Evolutionary conservation across 35 echinoderm and acorn worm species (phyloP), one percentile per base, ranked within the genome.

Genomic region (Ophiothrix spiculata): DNA sequence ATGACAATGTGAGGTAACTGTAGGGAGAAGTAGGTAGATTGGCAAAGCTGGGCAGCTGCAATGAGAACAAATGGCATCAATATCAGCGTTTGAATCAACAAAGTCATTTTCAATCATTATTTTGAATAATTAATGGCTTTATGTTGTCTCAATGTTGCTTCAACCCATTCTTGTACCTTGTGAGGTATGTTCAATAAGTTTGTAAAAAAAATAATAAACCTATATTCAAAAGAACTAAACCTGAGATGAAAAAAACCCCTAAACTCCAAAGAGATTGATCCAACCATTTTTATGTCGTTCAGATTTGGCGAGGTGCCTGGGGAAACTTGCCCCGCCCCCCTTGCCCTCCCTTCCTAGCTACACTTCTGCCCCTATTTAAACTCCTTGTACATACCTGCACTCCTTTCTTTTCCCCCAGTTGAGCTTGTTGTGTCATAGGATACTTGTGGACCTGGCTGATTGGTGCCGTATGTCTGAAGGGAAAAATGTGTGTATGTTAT

Each of bases 1-100:
- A 97, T 83, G 64, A 93, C 56, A 1, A 93, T 88, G 54, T 90
- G 93, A 4, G 95, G 95, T 36, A 93, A 79, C 64, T 97, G 95
- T 6, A 97, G 77, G 3, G 91, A 87, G 75, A 93, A 89, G 69
- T 97, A 93, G 21, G 95, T 74, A 15, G 95, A 97, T 37, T 97
- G 95, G 28, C 79, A 91, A 13, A 97, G 84, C 81, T 91, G 91
- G 28, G 85, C 60, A 86, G 88, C 95, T 97, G 95, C 11, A 81
- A 49, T 37, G 16, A 77, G 21, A 49, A n/a, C n/a, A n/a, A n/a
- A n/a, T n/a, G n/a, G n/a, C n/a, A n/a, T n/a, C n/a, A n/a, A n/a
- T n/a, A n/a, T n/a, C n/a, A n/a, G n/a, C n/a, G n/a, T n/a, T n/a
- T n/a, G n/a, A n/a, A n/a, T n/a, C n/a, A n/a, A n/a, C n/a, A n/a